A percentile compares a stretch with the other conserved stretches of the same genome.
Conservation (phyloP, 2,888 invertebrate genomes). For the Philereme transversata region DNA sequence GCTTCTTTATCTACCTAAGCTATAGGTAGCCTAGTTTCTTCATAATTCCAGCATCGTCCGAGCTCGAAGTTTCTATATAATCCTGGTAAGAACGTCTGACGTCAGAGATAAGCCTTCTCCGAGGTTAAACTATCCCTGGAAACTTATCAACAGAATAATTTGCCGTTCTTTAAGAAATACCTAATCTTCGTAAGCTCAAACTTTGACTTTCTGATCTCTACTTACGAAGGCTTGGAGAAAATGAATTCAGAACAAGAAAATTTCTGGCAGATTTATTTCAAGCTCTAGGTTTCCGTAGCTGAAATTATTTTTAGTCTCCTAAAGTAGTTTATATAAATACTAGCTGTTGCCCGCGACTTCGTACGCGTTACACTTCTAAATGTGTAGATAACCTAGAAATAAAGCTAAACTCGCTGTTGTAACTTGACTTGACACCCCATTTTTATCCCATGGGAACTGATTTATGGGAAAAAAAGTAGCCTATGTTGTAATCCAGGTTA, state of each 20-base stretch:
- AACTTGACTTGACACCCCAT: too few species aligned
- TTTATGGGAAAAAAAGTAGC: too few species aligned
- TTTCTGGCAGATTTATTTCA: too few species aligned
- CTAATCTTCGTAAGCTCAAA: conserved; percentile 12
- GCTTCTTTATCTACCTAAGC: neutral
- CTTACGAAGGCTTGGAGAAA: conserved; percentile 1
- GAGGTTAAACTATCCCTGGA: conserved; percentile 14
- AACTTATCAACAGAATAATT: conserved; percentile 23
- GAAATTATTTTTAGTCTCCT: too few species aligned
- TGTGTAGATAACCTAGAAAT: too few species aligned
- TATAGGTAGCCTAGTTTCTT: conserved; percentile 4
- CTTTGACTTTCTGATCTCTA: conserved; percentile 15
- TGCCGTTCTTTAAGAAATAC: conserved; percentile 5
- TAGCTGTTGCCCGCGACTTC: too few species aligned
- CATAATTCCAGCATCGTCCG: conserved; percentile 13
- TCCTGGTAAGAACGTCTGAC: conserved; percentile 17
- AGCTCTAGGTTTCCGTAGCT: too few species aligned
- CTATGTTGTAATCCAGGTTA: too few species aligned
- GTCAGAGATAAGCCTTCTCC: conserved; percentile 23
- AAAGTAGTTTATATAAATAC: too few species aligned
- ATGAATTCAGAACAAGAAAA: neutral
- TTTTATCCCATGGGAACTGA: too few species aligned
- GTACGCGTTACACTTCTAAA: too few species aligned
- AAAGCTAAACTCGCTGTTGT: too few species aligned
- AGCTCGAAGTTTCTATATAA: conserved; percentile 17